These are phyloP conservation scores for Tetraodon nigroviridis DNA, from an alignment of 2,113 vertebrate species.

Conservation along the genomic window DNA sequence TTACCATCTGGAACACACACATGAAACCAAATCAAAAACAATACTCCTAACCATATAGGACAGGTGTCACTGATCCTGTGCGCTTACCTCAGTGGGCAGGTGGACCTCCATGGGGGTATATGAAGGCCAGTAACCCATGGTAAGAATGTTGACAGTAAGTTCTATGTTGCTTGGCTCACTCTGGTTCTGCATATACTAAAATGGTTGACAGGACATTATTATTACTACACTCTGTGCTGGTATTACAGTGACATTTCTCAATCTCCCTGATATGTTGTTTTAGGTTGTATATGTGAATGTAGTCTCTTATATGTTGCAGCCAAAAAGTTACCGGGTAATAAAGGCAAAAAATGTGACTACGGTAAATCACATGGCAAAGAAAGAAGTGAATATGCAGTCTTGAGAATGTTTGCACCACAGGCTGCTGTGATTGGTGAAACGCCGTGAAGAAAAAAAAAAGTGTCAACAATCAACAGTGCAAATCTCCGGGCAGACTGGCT, in stretches of 20 bases:
- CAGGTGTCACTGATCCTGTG: background rate
- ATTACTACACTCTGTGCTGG: no score
- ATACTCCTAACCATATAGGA: background rate
- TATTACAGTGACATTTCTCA: no score
- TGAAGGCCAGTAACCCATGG: conserved; percentile 99
- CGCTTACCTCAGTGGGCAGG: conserved; percentile 86
- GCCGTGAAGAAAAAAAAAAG: no score
- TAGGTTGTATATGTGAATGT: no score
- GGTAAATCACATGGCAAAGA: no score
- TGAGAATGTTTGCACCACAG: no score
- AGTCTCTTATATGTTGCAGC: no score
- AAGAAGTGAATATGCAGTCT: no score
- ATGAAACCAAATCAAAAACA: background rate
- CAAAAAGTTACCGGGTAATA: no score
- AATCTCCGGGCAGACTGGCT: background rate
- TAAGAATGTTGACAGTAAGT: conserved; percentile 97
- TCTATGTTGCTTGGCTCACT: conserved; percentile 97
- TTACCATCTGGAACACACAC: conserved; percentile 84
- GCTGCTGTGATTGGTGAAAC: no score
- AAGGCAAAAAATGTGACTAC: no score
- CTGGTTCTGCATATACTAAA: conserved; percentile 96
- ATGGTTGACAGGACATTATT: background rate
- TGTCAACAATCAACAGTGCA: background rate
- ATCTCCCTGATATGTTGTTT: no score
- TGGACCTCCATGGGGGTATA: conserved; percentile 98